A percentile compares a stretch with the other conserved stretches of the same genome.
These are phyloP conservation scores for Noctua pronuba DNA, from an alignment of 2,888 invertebrate genomes.

Conservation along the genomic window DNA sequence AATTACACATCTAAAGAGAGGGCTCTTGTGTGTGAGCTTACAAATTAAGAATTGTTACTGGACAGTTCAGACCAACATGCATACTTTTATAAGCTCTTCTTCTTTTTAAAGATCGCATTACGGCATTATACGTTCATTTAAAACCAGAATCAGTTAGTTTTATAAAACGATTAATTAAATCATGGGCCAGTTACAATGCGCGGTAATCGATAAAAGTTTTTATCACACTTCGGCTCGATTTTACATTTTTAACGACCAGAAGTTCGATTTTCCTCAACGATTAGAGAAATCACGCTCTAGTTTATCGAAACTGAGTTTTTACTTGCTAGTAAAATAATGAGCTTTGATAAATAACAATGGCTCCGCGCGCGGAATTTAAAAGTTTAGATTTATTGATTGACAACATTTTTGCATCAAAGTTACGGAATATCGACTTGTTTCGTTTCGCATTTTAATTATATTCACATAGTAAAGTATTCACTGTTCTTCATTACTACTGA, in stretches of 20 bases:
- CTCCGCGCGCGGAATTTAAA: background rate
- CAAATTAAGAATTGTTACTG: constrained; percentile 38
- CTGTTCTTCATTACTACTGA: constrained; percentile 22
- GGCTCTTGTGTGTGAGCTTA: constrained; percentile 9
- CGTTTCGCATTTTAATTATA: background rate
- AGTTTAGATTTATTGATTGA: constrained; percentile 1
- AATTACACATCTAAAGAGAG: constrained; percentile 34
- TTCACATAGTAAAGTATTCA: constrained; percentile 1
- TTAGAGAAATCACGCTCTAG: constrained; percentile 20
- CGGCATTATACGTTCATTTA: background rate
- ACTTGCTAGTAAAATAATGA: constrained; percentile 5
- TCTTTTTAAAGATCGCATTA: background rate
- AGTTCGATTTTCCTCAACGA: constrained; percentile 21
- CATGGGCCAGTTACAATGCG: background rate
- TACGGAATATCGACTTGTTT: background rate
- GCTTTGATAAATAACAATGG: constrained; percentile 20
- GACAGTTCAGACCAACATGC: constrained; percentile 4
- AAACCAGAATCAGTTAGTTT: background rate
- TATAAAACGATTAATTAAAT: background rate
- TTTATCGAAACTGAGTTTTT: constrained; percentile 5
- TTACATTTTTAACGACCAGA: background rate
- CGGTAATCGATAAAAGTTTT: constrained; percentile 1
- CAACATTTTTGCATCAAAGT: constrained; percentile 8
- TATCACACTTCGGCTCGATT: background rate
- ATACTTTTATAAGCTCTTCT: background rate